Percentiles rank a stretch among this genome's conserved stretches.
Evolutionary conservation across 2,113 vertebrate genomes (phyloP).

Genomic region (Speoplatyrhinus poulsoni): DNA sequence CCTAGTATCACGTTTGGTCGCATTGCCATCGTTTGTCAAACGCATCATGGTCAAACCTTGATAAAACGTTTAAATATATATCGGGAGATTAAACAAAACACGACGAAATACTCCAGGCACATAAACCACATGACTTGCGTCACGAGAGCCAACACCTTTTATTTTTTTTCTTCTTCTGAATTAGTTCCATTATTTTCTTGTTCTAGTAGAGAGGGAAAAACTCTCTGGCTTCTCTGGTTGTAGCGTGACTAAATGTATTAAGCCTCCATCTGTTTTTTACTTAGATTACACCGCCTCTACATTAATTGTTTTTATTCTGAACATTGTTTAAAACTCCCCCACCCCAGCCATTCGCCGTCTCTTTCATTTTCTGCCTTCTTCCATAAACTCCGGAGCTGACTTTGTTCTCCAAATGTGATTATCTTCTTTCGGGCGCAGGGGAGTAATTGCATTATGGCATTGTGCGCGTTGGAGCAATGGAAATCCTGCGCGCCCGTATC

Average conservation of each 20-base stretch:
- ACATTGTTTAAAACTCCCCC: conserved; percentile 66
- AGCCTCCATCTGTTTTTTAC: conserved; percentile 75
- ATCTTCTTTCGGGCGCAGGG: conserved; percentile 64
- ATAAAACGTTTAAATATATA: conserved; percentile 35
- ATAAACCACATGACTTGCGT: background rate
- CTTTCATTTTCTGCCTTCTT: conserved; percentile 63
- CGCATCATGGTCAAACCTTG: conserved; percentile 1
- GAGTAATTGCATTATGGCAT: conserved; percentile 82
- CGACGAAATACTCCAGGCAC: conserved; percentile 25
- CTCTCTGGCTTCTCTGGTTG: conserved; percentile 62
- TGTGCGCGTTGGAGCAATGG: conserved; percentile 68
- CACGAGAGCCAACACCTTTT: background rate
- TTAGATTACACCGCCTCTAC: conserved; percentile 70
- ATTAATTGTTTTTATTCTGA: conserved; percentile 69
- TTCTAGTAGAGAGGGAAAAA: conserved; percentile 21
- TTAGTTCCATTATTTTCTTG: conserved; percentile 30
- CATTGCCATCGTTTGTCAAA: conserved; percentile 30
- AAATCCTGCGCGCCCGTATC: conserved; percentile 69
- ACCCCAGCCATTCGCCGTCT: conserved; percentile 20
- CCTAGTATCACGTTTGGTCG: conserved; percentile 12
- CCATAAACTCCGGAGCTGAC: conserved; percentile 70
- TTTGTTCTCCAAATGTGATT: conserved; percentile 84
- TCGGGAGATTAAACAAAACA: conserved; percentile 37
- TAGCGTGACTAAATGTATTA: conserved; percentile 79
- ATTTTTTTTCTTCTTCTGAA: background rate